Evolutionary conservation across 2,888 invertebrate genomes (phyloP).

Genomic region (Nephrotoma appendiculata): DNA sequence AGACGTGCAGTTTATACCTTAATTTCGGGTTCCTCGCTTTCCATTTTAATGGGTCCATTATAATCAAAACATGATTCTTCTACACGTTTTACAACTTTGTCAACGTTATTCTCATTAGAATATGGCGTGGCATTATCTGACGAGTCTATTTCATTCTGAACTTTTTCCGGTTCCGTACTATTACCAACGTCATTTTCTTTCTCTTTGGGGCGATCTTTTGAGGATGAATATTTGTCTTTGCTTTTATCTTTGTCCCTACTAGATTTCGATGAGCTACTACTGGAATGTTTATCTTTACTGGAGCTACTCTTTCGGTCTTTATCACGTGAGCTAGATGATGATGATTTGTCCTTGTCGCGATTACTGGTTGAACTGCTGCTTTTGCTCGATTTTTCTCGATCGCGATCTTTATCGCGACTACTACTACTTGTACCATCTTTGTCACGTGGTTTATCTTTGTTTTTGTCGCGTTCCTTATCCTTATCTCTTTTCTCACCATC

Average conservation of each 20-base stretch:
- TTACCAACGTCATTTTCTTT: conserved; percentile 27
- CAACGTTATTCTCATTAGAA: neutral
- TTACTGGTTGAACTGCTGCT: conserved; percentile 19
- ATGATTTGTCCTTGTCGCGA: conserved; percentile 19
- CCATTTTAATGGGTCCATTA: neutral
- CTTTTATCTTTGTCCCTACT: conserved; percentile 28
- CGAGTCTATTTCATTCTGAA: conserved; percentile 20
- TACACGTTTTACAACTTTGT: neutral
- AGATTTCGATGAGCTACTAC: conserved; percentile 19
- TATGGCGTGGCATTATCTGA: neutral
- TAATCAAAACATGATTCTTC: neutral
- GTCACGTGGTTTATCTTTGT: conserved; percentile 22
- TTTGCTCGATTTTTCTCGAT: conserved; percentile 12
- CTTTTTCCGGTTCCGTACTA: conserved; percentile 34
- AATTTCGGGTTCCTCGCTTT: neutral
- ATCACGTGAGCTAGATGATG: neutral
- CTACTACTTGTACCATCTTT: neutral
- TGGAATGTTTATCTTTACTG: conserved; percentile 33
- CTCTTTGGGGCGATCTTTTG: conserved; percentile 24
- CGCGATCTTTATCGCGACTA: conserved; percentile 22
- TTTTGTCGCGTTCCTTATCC: neutral
- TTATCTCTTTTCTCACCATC: conserved; percentile 31
- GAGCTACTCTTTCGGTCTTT: conserved; percentile 12
- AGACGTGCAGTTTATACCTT: neutral
- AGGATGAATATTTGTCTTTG: conserved; percentile 19